These are phyloP conservation scores for Vanessa tameamea DNA, from an alignment of 1,140 invertebrate genomes.

Conservation along the genomic window DNA sequence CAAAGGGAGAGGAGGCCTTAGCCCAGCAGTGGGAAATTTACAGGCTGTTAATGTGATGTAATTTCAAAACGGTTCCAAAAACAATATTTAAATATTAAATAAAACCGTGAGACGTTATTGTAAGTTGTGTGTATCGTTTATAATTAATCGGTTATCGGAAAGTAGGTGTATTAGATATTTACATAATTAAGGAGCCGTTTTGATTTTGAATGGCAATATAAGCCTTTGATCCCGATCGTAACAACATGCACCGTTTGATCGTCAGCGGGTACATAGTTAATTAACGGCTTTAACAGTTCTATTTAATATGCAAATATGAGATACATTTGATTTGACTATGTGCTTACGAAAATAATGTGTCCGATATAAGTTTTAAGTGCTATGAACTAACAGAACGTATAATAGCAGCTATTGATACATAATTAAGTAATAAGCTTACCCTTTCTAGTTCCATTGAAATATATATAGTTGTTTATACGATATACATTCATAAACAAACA, in stretches of 20 bases:
- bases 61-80: neutral
- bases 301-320: conserved; percentile 36
- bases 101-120: neutral
- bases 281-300: conserved; percentile 30
- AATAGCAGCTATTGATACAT: too few species aligned
- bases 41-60: neutral
- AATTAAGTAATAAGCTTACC: too few species aligned
- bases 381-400: too few species aligned
- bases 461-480: too few species aligned
- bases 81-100: neutral
- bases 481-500: too few species aligned
- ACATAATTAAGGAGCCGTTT: conserved; percentile 25
- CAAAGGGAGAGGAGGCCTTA: too few species aligned
- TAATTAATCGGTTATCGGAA: conserved; percentile 13
- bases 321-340: neutral
- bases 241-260: conserved; percentile 31
- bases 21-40: neutral
- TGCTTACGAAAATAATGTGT: conserved; percentile 12
- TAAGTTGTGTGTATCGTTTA: neutral
- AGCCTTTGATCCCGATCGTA: conserved; percentile 37
- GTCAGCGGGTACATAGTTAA: conserved; percentile 34
- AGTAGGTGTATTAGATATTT: conserved; percentile 26
- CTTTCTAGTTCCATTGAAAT: too few species aligned
- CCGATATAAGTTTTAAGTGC: too few species aligned
- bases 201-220: conserved; percentile 32